A percentile compares a stretch with the other conserved stretches of the same genome.
These are phyloP conservation scores for Sminthurinus aureus DNA, from an alignment of 2,888 invertebrate genomes.

Conservation along the genomic window DNA sequence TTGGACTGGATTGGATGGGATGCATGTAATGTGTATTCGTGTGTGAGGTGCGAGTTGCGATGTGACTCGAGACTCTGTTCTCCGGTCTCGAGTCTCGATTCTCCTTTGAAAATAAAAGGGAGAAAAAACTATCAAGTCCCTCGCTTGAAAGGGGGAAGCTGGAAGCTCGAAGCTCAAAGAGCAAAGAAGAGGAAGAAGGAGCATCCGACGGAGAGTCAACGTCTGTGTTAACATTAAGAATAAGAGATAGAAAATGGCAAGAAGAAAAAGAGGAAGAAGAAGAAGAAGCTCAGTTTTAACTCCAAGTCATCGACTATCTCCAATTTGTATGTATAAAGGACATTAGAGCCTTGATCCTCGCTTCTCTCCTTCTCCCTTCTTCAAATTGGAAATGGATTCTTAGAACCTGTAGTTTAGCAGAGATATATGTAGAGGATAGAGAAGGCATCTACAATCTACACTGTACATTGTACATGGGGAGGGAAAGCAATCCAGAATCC, in stretches of 20 bases:
- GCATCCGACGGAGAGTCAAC: no score
- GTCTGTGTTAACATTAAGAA: neutral
- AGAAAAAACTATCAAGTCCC: neutral
- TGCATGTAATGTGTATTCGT: neutral
- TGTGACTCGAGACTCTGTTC: neutral
- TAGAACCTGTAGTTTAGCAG: neutral
- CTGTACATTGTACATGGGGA: neutral
- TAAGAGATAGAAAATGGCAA: constrained; percentile 14
- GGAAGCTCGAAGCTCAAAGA: neutral
- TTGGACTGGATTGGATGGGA: neutral
- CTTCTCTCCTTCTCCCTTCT: constrained; percentile 15
- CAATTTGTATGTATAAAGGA: constrained; percentile 10
- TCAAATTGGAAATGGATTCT: constrained; percentile 22
- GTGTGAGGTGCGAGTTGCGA: neutral
- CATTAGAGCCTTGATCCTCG: constrained; percentile 14
- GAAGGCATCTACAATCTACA: no score
- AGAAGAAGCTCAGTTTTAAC: constrained; percentile 4
- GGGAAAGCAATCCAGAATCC: neutral
- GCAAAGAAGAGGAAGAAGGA: no score
- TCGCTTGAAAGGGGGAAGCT: no score
- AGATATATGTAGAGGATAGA: neutral
- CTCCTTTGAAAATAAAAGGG: constrained; percentile 59
- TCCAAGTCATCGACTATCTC: constrained; percentile 16
- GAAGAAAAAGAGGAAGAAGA: neutral
- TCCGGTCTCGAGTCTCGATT: neutral